These are phyloP conservation scores for Molossus molossus DNA, from an alignment of 2,797 vertebrate genomes.

Conservation along the genomic window DNA sequence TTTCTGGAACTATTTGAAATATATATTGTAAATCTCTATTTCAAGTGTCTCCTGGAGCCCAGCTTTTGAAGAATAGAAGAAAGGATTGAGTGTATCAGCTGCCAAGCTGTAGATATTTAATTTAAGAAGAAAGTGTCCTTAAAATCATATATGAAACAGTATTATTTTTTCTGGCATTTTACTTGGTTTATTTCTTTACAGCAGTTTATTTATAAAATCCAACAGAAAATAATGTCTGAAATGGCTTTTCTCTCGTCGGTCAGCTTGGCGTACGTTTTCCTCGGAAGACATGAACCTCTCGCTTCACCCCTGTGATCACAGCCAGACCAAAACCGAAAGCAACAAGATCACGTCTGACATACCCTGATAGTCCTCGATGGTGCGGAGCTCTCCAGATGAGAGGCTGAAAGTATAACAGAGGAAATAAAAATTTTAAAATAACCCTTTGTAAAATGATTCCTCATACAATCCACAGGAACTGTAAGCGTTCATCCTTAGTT, in stretches of 20 bases:
- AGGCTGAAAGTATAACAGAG: background rate
- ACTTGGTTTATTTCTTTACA: background rate
- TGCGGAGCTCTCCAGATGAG: background rate
- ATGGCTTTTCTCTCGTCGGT: background rate
- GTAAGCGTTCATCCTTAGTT: background rate
- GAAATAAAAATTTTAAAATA: background rate
- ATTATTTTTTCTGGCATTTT: conserved; percentile 32
- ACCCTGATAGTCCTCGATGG: rapidly evolving
- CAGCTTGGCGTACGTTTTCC: background rate
- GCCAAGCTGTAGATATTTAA: background rate
- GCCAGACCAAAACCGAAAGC: background rate
- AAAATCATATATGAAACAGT: conserved; percentile 53
- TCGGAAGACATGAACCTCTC: background rate
- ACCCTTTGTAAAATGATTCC: too few species aligned
- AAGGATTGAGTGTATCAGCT: conserved; percentile 23
- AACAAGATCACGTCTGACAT: rapidly evolving
- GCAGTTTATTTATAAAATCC: conserved; percentile 7
- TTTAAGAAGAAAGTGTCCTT: conserved; percentile 56
- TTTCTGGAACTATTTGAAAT: conserved; percentile 67
- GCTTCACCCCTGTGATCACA: background rate
- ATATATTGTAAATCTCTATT: conserved; percentile 61
- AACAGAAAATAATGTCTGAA: background rate
- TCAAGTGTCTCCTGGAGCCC: conserved; percentile 48
- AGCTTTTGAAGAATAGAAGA: conserved; percentile 62
- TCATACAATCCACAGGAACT: background rate